Evolutionary conservation across 2,888 invertebrate species (phyloP), one percentile per base, ranked within the genome.

Genomic region (Luperina nickerlii): DNA sequence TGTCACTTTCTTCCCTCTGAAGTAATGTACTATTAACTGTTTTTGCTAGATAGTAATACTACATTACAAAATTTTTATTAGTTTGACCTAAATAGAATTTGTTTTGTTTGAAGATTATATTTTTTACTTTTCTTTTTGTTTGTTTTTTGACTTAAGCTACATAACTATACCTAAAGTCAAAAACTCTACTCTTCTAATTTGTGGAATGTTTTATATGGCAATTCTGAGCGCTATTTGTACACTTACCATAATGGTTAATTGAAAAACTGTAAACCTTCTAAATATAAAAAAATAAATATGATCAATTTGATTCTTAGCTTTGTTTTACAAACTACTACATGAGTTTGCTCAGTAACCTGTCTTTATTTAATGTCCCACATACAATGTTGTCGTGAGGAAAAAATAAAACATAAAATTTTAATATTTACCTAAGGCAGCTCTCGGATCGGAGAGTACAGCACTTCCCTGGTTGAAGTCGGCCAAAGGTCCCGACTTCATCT

Each of bases 361-460:
- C 1, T 66, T 5, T 20, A 63, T 63, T 32, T 63, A 38, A 20
- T 11, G 20, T 38, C 38, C 6, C 11, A 24, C 24, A 38, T 24
- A 6, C 20, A 32, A 32, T 11, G 9, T 5, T 20, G 38, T 20
- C 6, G 0, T 65, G 11, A 6, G 38, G 5, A 8, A 24, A 66
- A 68, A 18, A n/a, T n/a, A 45, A 15, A 42, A n/a, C 20, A 51
- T 1, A 42, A 15, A 67, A 18, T 11, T 2, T 20, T 0, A 24
- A 32, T 32, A 57, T 20, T 27, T 90, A 96, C 96, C 95, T 88
- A 96, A 91, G 9, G 95, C 95, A 45, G 93, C 93, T 67, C 94
- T 92, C 1, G 97, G 95, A 76, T 96, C 94, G 0, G 94, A 87
- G n/a, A 96, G 87, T 11, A 96, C 95, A 0, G 96, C 95, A 69